Conservation (phyloP, 1,140 invertebrate species). For the Cheumatopsyche charites region DNA sequence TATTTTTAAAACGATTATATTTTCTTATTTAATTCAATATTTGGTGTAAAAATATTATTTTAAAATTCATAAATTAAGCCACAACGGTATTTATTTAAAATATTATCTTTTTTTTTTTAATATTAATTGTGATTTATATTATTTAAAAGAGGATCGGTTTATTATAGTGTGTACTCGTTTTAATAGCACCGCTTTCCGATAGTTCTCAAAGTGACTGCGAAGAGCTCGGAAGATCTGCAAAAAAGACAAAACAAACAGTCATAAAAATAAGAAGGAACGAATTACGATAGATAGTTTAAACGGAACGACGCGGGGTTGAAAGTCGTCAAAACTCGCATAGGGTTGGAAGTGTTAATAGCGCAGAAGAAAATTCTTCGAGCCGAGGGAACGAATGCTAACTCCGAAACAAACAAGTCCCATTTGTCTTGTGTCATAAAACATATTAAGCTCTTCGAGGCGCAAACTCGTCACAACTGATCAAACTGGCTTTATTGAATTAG, state of each 20-base stretch:
- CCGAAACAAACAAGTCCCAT: slow-evolving; percentile 19
- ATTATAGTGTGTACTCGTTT: neutral
- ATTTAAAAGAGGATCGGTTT: slow-evolving; percentile 8
- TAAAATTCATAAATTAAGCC: slow-evolving; percentile 27
- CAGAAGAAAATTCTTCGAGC: no score
- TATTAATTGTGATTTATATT: slow-evolving; percentile 2
- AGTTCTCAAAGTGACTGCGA: no score
- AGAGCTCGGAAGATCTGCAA: no score
- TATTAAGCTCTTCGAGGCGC: slow-evolving; percentile 9
- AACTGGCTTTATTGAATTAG: slow-evolving; percentile 20
- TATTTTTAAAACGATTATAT: neutral
- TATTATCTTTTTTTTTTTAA: no score
- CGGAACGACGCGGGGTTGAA: no score
- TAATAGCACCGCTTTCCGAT: no score
- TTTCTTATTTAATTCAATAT: slow-evolving; percentile 15
- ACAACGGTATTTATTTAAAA: slow-evolving; percentile 17
- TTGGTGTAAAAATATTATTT: slow-evolving; percentile 33
- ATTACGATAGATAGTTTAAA: no score
- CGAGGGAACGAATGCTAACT: no score
- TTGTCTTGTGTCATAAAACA: slow-evolving; percentile 21
- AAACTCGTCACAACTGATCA: slow-evolving; percentile 25
- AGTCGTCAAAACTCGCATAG: no score
- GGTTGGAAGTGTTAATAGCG: no score
- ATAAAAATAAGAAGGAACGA: no score
- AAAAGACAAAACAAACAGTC: no score